Conservation (phyloP, 2,113 vertebrate species). For the Acrocephalus kingi region DNA sequence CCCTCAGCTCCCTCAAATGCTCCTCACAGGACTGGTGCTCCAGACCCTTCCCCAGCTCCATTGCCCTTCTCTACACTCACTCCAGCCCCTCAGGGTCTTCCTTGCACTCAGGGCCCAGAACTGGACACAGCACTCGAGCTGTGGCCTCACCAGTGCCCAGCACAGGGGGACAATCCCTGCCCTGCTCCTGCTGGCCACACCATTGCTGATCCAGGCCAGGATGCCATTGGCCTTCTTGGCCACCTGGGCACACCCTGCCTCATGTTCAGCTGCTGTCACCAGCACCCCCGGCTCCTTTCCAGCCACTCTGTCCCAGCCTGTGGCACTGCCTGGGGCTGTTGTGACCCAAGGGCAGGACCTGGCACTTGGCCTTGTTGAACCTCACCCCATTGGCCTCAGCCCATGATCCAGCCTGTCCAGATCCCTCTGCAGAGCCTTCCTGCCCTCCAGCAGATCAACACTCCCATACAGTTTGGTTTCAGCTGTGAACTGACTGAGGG, state of each 20-base stretch:
- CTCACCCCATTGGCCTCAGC: rapidly evolving
- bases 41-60: too few species aligned
- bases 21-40: too few species aligned
- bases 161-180: neutral
- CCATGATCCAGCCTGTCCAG: neutral
- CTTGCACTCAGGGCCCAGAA: too few species aligned
- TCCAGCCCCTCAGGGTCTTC: too few species aligned
- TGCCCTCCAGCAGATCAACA: neutral
- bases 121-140: too few species aligned
- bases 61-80: too few species aligned
- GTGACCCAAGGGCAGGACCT: neutral
- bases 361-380: neutral
- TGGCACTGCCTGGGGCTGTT: neutral
- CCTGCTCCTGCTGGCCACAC: neutral
- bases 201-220: neutral
- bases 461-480: neutral
- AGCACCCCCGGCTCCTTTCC: neutral
- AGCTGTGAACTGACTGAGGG: neutral
- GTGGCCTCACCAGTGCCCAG: too few species aligned
- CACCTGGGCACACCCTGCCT: neutral
- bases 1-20: too few species aligned
- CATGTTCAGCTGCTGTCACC: neutral
- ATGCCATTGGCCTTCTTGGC: neutral
- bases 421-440: neutral
- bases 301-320: neutral